These are phyloP conservation scores for Eurytoma adleriae DNA, from an alignment of 2,888 invertebrate genomes.

Conservation along the genomic window DNA sequence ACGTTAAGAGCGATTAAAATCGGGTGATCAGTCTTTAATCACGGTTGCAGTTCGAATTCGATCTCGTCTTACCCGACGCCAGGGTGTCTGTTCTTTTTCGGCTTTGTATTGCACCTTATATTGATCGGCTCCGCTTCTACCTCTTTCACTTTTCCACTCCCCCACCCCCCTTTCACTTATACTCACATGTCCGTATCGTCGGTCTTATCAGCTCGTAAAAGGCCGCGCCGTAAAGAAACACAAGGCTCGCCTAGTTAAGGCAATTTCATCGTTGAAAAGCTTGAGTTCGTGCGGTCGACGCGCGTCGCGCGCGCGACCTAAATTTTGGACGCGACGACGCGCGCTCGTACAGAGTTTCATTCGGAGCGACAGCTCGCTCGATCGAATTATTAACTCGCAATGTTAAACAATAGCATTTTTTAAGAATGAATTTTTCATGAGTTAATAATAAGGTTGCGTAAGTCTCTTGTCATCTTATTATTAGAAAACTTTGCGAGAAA, in stretches of 20 bases:
- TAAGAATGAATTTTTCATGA: too few relatives aligned
- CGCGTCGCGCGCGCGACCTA: constrained; percentile 39
- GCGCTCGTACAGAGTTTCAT: too few relatives aligned
- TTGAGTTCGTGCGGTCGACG: constrained; percentile 18
- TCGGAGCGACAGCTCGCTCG: too few relatives aligned
- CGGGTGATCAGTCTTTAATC: constrained; percentile 17
- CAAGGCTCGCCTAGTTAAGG: constrained; percentile 48
- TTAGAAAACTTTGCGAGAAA: too few relatives aligned
- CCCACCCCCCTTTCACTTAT: neutral
- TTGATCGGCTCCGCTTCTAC: constrained; percentile 12
- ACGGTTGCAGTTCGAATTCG: constrained; percentile 21
- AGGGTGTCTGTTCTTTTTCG: neutral
- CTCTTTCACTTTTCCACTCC: neutral
- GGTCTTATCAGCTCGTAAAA: constrained; percentile 46
- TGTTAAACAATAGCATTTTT: too few relatives aligned
- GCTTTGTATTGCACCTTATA: constrained; percentile 25
- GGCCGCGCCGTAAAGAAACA: constrained; percentile 46
- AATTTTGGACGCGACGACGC: constrained; percentile 40
- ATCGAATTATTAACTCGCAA: too few relatives aligned
- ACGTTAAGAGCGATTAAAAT: constrained; percentile 9
- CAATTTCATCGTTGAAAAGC: constrained; percentile 53
- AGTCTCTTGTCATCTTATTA: too few relatives aligned
- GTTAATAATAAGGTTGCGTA: too few relatives aligned
- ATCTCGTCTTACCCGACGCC: constrained; percentile 3
- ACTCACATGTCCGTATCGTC: constrained; percentile 19